These are phyloP conservation scores for Trissoscelio sp. DNA, from an alignment of 2,888 invertebrate genomes.

Conservation along the genomic window DNA sequence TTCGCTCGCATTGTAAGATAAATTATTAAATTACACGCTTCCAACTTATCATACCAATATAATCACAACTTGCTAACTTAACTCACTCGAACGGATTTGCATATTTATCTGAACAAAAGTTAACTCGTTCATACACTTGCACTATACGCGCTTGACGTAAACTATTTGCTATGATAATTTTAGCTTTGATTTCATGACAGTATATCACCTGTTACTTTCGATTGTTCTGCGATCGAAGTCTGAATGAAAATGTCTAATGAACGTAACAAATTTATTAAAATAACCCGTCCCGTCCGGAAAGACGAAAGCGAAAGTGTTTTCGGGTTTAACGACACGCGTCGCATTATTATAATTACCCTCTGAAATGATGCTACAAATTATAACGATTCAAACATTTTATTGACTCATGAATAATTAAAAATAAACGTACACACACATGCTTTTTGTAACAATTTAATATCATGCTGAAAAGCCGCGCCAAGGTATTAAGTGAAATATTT, in stretches of 20 bases:
- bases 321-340: constrained; percentile 22
- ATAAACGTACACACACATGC: not conserved
- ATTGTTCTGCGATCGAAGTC: constrained; percentile 53
- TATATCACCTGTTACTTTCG: constrained; percentile 67
- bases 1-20: constrained; percentile 34
- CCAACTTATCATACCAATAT: constrained; percentile 60
- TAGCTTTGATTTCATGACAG: constrained; percentile 49
- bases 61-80: constrained; percentile 63
- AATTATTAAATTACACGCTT: constrained; percentile 64
- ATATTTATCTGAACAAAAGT: constrained; percentile 66
- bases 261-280: constrained; percentile 30
- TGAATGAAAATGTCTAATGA: constrained; percentile 38
- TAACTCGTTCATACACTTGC: constrained; percentile 61
- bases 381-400: constrained; percentile 23
- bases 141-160: constrained; percentile 35
- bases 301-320: constrained; percentile 32
- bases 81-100: constrained; percentile 55
- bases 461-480: constrained; percentile 24
- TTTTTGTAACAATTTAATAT: constrained; percentile 42
- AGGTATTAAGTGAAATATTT: constrained; percentile 45
- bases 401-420: constrained; percentile 55
- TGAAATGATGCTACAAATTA: constrained; percentile 29
- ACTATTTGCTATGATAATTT: constrained; percentile 61
- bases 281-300: no score
- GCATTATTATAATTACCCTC: not conserved